These are phyloP conservation scores for Octomys mimax DNA, from an alignment of 2,797 vertebrate species.

Conservation along the genomic window DNA sequence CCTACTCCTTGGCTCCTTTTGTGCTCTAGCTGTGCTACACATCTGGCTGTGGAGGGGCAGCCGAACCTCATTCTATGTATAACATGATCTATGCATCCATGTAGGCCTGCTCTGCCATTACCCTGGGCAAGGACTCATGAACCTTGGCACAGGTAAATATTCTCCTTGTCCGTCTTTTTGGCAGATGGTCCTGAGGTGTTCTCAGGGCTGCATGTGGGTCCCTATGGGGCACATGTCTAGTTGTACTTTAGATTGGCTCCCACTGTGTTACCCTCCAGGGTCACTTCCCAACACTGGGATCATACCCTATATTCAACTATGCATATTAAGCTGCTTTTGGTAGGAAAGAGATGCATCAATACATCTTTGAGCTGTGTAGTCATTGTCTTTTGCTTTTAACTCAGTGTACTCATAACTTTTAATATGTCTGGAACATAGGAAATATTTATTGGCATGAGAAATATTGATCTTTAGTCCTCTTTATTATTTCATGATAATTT, in stretches of 20 bases:
- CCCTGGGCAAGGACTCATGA: background rate
- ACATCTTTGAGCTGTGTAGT: background rate
- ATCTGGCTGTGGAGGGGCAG: background rate
- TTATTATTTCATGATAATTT: background rate
- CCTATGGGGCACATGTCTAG: background rate
- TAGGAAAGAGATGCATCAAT: background rate
- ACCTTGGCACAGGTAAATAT: background rate
- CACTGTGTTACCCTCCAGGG: background rate
- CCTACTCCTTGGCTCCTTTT: background rate
- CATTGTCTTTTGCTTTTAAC: background rate
- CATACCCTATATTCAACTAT: background rate
- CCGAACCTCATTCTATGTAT: background rate
- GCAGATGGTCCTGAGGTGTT: background rate
- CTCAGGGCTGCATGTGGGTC: background rate
- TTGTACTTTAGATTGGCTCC: background rate
- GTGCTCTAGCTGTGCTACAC: background rate
- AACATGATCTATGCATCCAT: background rate
- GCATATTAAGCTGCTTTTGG: background rate
- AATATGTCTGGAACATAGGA: background rate
- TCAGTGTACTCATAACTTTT: background rate
- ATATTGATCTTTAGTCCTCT: background rate
- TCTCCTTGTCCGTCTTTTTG: background rate
- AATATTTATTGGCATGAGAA: background rate
- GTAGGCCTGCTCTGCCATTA: background rate
- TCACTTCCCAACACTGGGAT: background rate